Conservation (phyloP, 2,113 vertebrate genomes). For the Hymenochirus boettgeri region DNA sequence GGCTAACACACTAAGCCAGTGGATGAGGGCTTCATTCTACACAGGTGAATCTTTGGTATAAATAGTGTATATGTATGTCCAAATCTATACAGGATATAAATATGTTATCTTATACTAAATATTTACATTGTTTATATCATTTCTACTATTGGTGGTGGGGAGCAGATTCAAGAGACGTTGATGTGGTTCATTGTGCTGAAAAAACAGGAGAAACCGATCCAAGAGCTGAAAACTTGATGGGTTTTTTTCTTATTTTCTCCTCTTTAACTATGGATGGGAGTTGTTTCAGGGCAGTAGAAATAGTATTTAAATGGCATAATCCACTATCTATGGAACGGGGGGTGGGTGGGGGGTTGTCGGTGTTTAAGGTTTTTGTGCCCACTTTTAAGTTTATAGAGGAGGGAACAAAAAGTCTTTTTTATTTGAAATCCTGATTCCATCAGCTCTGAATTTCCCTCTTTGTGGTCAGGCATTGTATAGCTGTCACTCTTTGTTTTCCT, state of each 20-base stretch:
- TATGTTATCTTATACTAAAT: constrained; percentile 18
- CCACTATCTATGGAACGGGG: no score
- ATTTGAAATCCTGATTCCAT: constrained; percentile 11
- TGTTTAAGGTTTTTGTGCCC: constrained; percentile 16
- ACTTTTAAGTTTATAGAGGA: constrained; percentile 23
- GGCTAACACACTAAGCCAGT: no score
- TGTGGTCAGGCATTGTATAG: constrained; percentile 4
- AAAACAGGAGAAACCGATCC: no score
- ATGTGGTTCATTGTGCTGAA: no score
- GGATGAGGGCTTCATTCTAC: no score
- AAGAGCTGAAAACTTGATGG: no score
- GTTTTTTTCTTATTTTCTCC: constrained; percentile 2
- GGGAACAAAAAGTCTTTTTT: constrained; percentile 22
- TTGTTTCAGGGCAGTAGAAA: constrained; percentile 5
- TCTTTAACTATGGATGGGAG: not conserved
- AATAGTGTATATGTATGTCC: no score
- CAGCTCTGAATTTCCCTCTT: constrained; percentile 9
- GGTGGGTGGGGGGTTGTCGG: no score
- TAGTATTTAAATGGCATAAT: constrained; percentile 3
- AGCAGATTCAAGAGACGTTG: no score
- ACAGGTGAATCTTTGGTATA: no score
- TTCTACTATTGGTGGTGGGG: not conserved
- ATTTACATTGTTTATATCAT: constrained; percentile 18
- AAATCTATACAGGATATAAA: no score
- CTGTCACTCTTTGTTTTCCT: constrained; percentile 4